A percentile compares a stretch with the other conserved stretches of the same genome.
phyloP scores from a whole-genome alignment of 2,113 vertebrate genomes.

The Chloropsis cyanopogon region DNA sequence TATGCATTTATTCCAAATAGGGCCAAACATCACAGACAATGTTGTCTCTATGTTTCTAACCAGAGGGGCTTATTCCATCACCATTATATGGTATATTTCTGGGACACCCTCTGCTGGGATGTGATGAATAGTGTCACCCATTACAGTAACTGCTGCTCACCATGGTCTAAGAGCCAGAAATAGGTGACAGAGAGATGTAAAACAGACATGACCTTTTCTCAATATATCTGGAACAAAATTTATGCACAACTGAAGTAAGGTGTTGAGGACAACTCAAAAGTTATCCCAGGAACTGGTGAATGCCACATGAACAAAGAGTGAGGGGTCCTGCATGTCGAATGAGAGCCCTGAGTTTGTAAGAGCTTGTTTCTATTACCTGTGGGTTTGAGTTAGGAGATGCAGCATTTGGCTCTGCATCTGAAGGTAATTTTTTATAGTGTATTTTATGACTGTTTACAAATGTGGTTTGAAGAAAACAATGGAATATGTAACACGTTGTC shows the following conservation, averaged over 20 bases:
- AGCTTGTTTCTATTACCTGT: neutral
- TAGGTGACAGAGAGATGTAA: neutral
- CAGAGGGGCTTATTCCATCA: neutral
- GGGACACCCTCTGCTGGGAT: neutral
- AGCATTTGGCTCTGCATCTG: conserved; percentile 28
- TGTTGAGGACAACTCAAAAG: neutral
- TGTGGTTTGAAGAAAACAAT: neutral
- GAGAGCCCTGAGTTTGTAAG: neutral
- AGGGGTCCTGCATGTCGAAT: neutral
- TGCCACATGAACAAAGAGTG: neutral
- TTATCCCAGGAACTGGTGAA: neutral
- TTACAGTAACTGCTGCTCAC: neutral
- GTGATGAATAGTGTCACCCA: neutral
- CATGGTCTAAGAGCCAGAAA: neutral
- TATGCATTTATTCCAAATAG: neutral
- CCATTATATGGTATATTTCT: neutral
- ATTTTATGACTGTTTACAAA: conserved; percentile 46
- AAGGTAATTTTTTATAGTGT: conserved; percentile 12
- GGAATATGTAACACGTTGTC: neutral
- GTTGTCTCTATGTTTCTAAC: neutral
- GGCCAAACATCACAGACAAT: neutral
- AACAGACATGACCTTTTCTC: neutral
- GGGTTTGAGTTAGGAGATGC: neutral
- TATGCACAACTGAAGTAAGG: neutral
- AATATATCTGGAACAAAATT: neutral